phyloP scores from a whole-genome alignment of 2,888 invertebrate genomes.

The Criorhina ranunculi region DNA sequence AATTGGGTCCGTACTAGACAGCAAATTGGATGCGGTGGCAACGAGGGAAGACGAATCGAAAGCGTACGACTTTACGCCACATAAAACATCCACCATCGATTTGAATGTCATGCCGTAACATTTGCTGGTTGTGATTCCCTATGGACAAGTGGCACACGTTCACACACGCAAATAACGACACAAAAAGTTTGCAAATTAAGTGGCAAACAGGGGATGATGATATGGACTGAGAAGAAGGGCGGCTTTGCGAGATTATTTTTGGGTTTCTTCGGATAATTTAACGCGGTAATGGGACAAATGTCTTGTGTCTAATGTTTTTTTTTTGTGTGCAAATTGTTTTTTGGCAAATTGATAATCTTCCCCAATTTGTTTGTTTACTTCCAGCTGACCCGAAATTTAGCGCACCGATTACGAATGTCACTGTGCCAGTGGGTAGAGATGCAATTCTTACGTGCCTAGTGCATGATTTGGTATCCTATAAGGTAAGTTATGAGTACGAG shows the following conservation, averaged over 20 bases:
- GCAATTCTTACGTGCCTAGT: constrained; percentile 92
- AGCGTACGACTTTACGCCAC: constrained; percentile 43
- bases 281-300: constrained; percentile 69
- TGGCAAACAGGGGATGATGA: constrained; percentile 30
- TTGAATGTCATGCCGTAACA: constrained; percentile 58
- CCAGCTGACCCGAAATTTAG: constrained; percentile 92
- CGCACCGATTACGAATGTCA: constrained; percentile 92
- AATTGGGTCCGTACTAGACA: constrained; percentile 53
- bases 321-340: constrained; percentile 17
- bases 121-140: constrained; percentile 40
- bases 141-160: constrained; percentile 45
- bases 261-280: constrained; percentile 70
- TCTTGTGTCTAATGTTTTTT: constrained; percentile 36
- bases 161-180: constrained; percentile 54
- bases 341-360: constrained; percentile 53
- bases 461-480: constrained; percentile 92
- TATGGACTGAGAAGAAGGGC: constrained; percentile 3
- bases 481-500: constrained; percentile 86
- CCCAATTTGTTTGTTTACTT: constrained; percentile 81
- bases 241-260: constrained; percentile 24
- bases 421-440: constrained; percentile 93
- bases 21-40: constrained; percentile 29
- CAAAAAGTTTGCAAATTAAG: constrained; percentile 51
- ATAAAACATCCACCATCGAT: constrained; percentile 58
- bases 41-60: background rate